Evolutionary conservation across 2,888 invertebrate species (phyloP).

Genomic region (Rhynchonema sp.): DNA sequence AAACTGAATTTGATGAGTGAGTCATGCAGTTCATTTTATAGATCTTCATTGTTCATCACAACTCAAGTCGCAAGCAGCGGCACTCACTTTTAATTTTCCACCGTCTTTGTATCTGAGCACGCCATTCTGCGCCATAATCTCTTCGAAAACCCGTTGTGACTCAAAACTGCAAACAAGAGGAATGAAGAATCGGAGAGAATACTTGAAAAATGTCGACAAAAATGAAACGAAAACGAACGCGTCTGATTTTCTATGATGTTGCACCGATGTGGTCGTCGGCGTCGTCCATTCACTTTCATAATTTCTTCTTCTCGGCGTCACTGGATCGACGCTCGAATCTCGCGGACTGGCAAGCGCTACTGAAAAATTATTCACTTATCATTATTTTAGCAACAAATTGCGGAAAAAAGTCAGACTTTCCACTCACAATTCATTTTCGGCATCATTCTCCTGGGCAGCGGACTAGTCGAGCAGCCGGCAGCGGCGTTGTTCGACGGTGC

Average conservation of each 20-base stretch:
- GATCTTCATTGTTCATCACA: too few species aligned
- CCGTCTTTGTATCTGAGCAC: constrained; percentile 58
- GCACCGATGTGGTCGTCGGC: too few species aligned
- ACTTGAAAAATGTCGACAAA: not conserved
- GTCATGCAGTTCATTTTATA: not conserved
- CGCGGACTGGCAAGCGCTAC: not conserved
- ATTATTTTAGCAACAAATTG: not conserved
- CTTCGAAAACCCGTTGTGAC: constrained; percentile 59
- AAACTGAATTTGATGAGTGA: not conserved
- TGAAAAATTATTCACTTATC: not conserved
- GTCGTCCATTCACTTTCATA: not conserved
- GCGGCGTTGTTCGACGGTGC: not conserved
- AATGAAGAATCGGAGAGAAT: too few species aligned
- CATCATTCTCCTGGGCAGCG: not conserved
- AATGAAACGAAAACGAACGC: constrained; percentile 10
- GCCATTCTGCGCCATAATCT: constrained; percentile 80
- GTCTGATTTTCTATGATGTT: constrained; percentile 14
- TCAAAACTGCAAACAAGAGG: constrained; percentile 31
- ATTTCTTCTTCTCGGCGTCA: not conserved
- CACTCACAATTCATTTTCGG: not conserved
- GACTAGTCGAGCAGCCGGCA: constrained; percentile 4
- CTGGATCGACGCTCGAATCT: not conserved
- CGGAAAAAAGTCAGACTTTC: not conserved
- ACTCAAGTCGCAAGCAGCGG: too few species aligned
- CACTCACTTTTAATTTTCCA: not conserved